Evolutionary conservation across 2,888 invertebrate genomes (phyloP).

Genomic region (Drosophila borealis): DNA sequence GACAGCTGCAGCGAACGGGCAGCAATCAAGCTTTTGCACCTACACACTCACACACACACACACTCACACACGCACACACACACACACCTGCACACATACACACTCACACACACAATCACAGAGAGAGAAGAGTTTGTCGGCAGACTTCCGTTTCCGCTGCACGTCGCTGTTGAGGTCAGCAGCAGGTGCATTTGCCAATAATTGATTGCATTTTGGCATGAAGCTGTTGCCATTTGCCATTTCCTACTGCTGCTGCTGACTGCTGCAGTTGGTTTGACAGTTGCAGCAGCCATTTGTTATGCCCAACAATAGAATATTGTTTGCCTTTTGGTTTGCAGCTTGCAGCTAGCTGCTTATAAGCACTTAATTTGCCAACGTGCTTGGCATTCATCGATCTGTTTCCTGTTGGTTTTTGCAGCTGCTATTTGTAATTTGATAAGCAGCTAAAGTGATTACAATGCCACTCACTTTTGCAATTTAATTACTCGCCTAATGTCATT

Average conservation of each 20-base stretch:
- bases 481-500: slow-evolving; percentile 28
- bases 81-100: slow-evolving; percentile 14
- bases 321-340: slow-evolving; percentile 11
- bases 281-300: slow-evolving; percentile 54
- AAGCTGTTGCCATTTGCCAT: slow-evolving; percentile 59
- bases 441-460: slow-evolving; percentile 24
- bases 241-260: slow-evolving; percentile 26
- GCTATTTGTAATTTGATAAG: slow-evolving; percentile 27
- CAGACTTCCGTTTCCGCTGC: slow-evolving; percentile 64
- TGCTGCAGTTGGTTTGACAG: slow-evolving; percentile 16
- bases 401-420: slow-evolving; percentile 2
- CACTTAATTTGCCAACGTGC: slow-evolving; percentile 45
- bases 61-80: neutral
- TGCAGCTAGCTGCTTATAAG: slow-evolving; percentile 21
- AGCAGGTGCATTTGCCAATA: slow-evolving; percentile 54
- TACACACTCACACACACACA: slow-evolving; percentile 19
- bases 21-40: slow-evolving; percentile 50
- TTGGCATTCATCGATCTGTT: slow-evolving; percentile 9
- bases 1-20: slow-evolving; percentile 34
- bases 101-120: slow-evolving; percentile 11
- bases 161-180: slow-evolving; percentile 52
- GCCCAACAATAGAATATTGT: slow-evolving; percentile 29
- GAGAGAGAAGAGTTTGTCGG: slow-evolving; percentile 6
- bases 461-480: slow-evolving; percentile 1
- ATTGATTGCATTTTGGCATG: slow-evolving; percentile 68